Base-by-base conservation (phyloP, 2,797 vertebrate genomes). In the Poecilia wingei region DNA sequence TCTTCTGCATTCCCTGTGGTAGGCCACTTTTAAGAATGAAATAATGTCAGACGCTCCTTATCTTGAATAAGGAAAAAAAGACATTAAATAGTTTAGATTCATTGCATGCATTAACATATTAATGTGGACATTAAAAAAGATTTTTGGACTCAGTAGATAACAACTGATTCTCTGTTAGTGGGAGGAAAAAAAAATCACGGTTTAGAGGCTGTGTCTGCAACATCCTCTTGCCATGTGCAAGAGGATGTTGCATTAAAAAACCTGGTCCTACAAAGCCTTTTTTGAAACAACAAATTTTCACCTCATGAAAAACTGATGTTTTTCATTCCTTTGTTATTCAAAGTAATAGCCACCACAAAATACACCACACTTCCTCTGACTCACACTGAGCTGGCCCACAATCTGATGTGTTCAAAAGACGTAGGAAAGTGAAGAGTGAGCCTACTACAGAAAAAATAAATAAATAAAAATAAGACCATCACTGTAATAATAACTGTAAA, bases 331-430 rank as follows among this genome's bases (percentile, higher is more conserved):
- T 72, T 78, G 47, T 79, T 78, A 76, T 77, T 36, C 77, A 86
- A 87, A 83, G 72, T 28, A 78, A 16, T 80, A 39, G 45, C 87
- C 78, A 76, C 76, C 81, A 76, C 81, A 84, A 69, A 86, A 86
- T 18, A 10, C n/a, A 66, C 76, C 79, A 74, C 79, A 55, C 74
- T 53, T 22, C 12, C 68, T 77, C 72, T 89, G 88, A 92, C 82
- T 84, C 83, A 84, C 73, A 66, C 72, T 84, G 82, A 88, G 86
- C 76, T 88, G 87, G 83, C 78, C 51, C n/a, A 18, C 53, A 64
- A 59, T 76, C 75, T 70, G 25, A 72, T 83, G 79, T 78, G 80
- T 81, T 80, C 73, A 80, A 86, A 79, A 86, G 68, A 79, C 1
- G 49, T 33, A 59, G 82, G 73, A 84, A 78, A 82, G 71, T 78